Conservation (phyloP, 2,113 vertebrate species). For the Tupaia chinensis region DNA sequence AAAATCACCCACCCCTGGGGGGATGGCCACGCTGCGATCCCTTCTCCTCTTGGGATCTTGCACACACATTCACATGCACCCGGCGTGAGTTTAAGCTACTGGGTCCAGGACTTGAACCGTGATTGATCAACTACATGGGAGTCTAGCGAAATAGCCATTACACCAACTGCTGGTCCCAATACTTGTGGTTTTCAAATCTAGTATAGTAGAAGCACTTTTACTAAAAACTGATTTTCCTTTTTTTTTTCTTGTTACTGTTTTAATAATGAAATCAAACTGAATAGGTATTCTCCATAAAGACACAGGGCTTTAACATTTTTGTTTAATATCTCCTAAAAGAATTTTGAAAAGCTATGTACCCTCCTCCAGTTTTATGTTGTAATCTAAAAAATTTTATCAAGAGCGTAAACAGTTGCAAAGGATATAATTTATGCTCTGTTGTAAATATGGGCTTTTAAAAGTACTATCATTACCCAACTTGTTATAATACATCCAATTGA, state of each 20-base stretch:
- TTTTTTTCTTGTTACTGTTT: slow-evolving; percentile 11
- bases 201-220: not conserved
- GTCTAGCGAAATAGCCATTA: no score
- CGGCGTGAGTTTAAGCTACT: no score
- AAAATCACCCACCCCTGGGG: no score
- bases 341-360: slow-evolving; percentile 32
- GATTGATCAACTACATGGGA: no score
- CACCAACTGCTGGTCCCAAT: no score
- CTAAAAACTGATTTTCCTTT: not conserved
- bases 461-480: not conserved
- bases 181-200: not conserved
- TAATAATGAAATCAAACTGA: slow-evolving; percentile 30
- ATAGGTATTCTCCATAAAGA: not conserved
- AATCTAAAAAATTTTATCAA: slow-evolving; percentile 16
- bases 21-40: no score
- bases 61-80: no score
- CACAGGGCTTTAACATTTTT: not conserved
- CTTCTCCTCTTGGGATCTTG: no score
- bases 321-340: not conserved
- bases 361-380: slow-evolving; percentile 1
- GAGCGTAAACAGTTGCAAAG: not conserved
- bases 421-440: not conserved
- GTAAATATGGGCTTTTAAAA: slow-evolving; percentile 16
- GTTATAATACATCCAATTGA: not conserved
- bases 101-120: no score